Base-by-base conservation (phyloP, 2,797 vertebrate genomes). In the Pseudocheirus occidentalis region DNA sequence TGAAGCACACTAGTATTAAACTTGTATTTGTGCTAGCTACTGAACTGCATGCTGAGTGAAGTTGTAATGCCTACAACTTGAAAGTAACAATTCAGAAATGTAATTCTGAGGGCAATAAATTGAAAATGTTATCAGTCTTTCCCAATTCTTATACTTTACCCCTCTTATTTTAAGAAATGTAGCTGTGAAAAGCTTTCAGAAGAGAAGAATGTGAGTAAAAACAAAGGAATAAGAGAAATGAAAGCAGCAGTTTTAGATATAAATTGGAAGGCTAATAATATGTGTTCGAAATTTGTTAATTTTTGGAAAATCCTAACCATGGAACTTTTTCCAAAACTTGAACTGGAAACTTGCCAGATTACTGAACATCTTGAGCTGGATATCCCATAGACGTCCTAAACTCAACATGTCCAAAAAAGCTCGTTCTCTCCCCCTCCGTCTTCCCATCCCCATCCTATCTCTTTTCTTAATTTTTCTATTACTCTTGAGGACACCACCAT, bases 41-140 rank as follows among this genome's bases (percentile, higher is more conserved):
- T 87, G 1, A 73, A 94, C 89, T 52, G 34, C 96, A 55, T 93
- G 55, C 54, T 93, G 50, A 95, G 94, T 95, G 93, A 96, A 93
- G 95, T 18, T 95, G 93, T 94, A 94, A 28, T 95, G 55, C n/a
- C 59, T 92, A 11, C 91, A 95, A 18, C 31, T 95, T 97, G 96
- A 94, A 97, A 59, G n/a, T 94, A 93, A 57, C 93, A 31, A 93
- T 55, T 97, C 97, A 91, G 92, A 96, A 96, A 95, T 97, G 91
- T 93, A 94, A 66, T 95, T 96, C 96, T 94, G 94, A 96, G 73
- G 40, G 24, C 50, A 50, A 56, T 90, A 95, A 93, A 54, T 95
- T 96, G 52, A 93, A 95, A 95, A 89, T 96, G 94, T 94, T 92
- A 46, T 55, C 46, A 28, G n/a, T 90, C 55, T 95, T 95, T 94